Evolutionary conservation across 2,888 invertebrate genomes (phyloP).

Genomic region (Marasmarcha lunaedactyla): DNA sequence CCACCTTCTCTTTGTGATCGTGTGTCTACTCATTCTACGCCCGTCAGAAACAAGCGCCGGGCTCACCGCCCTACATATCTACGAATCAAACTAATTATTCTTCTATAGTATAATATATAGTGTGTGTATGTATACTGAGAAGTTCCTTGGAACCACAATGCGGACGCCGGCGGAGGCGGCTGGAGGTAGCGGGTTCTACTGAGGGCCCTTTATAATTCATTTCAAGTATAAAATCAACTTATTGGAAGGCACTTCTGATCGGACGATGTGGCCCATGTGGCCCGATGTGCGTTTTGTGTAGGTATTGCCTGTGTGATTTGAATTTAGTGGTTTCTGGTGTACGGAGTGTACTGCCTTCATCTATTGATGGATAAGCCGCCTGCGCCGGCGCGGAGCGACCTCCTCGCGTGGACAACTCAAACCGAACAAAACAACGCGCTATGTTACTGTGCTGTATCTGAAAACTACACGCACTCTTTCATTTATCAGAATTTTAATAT

Average conservation of each 20-base stretch:
- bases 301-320: constrained; percentile 31
- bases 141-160: constrained; percentile 45
- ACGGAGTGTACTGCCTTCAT: constrained; percentile 77
- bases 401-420: not conserved
- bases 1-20: not conserved
- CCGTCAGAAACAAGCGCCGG: constrained; percentile 22
- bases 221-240: constrained; percentile 88
- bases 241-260: constrained; percentile 94
- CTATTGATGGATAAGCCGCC: constrained; percentile 80
- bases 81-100: constrained; percentile 69
- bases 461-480: too few relatives aligned
- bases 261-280: constrained; percentile 96
- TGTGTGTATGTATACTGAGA: constrained; percentile 57
- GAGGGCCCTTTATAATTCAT: constrained; percentile 84
- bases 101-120: constrained; percentile 67
- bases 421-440: not conserved
- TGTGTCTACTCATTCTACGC: too few relatives aligned
- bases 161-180: constrained; percentile 37
- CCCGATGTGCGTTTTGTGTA: constrained; percentile 77
- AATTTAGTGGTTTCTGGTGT: constrained; percentile 36
- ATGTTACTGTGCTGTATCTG: too few relatives aligned
- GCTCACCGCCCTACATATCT: constrained; percentile 55
- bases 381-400: constrained; percentile 39
- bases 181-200: constrained; percentile 81
- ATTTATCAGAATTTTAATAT: too few relatives aligned